Conservation (phyloP, 2,113 vertebrate genomes). For the Corvus moneduloides region DNA sequence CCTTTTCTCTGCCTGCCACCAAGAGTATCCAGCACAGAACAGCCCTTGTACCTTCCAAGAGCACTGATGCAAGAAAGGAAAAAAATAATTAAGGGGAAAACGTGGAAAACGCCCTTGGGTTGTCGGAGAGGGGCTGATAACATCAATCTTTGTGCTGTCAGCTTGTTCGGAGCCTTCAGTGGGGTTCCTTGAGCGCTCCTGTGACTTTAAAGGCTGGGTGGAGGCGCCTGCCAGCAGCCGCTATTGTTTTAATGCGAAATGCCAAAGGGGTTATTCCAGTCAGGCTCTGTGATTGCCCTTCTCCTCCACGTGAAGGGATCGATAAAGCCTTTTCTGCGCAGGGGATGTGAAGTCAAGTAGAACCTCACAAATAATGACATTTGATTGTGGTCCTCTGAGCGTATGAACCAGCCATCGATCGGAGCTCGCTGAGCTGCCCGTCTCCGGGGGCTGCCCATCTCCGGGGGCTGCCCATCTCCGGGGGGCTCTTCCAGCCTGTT, state of each 20-base stretch:
- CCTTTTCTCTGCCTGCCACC: background rate
- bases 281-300: constrained; percentile 75
- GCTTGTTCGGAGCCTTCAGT: background rate
- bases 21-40: background rate
- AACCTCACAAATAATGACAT: constrained; percentile 88
- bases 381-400: constrained; percentile 78
- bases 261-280: constrained; percentile 54
- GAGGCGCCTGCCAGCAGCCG: background rate
- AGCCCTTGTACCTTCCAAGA: background rate
- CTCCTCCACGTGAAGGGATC: constrained; percentile 80
- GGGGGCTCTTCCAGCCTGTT: constrained; percentile 28
- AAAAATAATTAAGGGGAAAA: background rate
- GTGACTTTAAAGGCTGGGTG: background rate
- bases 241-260: constrained; percentile 42
- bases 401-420: constrained; percentile 81
- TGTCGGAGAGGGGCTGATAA: background rate
- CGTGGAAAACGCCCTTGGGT: background rate
- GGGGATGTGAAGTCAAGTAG: constrained; percentile 89
- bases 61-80: background rate
- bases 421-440: background rate
- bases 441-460: background rate
- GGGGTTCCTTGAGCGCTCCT: background rate
- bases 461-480: background rate
- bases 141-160: constrained; percentile 20
- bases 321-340: constrained; percentile 82